A percentile compares a stretch with the other conserved stretches of the same genome.
phyloP scores from a whole-genome alignment of 2,113 vertebrate genomes.

The Percina caprodes region DNA sequence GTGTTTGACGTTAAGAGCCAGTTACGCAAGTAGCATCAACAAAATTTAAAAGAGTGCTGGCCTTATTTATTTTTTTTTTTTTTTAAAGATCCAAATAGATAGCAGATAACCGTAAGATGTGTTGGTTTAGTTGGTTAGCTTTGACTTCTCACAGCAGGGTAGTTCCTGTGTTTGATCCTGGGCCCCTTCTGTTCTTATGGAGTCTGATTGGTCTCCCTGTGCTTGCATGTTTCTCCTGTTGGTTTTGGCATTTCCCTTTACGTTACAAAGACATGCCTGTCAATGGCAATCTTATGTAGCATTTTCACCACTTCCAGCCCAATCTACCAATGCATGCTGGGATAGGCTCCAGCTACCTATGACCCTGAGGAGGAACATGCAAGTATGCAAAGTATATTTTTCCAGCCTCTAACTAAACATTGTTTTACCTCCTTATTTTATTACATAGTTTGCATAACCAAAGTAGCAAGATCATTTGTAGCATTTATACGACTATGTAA shows the following conservation, averaged over 20 bases:
- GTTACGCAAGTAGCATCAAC: background rate
- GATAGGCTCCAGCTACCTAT: background rate
- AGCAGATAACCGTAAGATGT: background rate
- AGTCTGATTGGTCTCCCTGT: conserved; percentile 14
- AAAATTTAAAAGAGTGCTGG: background rate
- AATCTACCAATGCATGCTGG: background rate
- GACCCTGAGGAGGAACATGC: background rate
- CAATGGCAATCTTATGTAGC: background rate
- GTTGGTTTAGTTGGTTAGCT: conserved; percentile 10
- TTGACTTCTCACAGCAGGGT: conserved; percentile 37
- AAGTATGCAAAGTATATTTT: background rate
- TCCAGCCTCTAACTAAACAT: background rate
- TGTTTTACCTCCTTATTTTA: background rate
- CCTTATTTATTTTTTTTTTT: no score
- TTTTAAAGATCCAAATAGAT: background rate
- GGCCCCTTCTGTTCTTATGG: background rate
- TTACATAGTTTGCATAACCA: background rate
- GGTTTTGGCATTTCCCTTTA: background rate
- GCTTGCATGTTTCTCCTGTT: background rate
- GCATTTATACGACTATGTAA: background rate
- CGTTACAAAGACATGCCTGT: background rate
- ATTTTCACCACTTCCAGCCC: background rate
- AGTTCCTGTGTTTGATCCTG: conserved; percentile 23
- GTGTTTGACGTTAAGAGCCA: background rate
- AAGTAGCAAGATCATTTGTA: background rate